Conservation (phyloP, 2,888 invertebrate species). For the Macroteleia sp. region DNA sequence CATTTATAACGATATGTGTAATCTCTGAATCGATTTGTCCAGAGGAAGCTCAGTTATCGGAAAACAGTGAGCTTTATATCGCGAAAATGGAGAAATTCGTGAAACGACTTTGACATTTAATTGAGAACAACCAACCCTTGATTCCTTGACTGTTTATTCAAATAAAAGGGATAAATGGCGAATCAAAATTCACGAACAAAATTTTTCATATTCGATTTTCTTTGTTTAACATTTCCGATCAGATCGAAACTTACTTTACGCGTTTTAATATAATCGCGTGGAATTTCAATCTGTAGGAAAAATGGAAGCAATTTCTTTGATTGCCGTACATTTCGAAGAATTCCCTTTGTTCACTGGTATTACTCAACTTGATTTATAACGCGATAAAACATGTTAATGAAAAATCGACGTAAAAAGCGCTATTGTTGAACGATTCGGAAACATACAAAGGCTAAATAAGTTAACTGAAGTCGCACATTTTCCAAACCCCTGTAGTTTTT, state of each 20-base stretch:
- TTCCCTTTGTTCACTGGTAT: slow-evolving; percentile 44
- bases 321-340: slow-evolving; percentile 50
- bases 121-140: not conserved
- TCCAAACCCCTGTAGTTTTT: too few species aligned
- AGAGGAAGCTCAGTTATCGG: not conserved
- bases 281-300: slow-evolving; percentile 56
- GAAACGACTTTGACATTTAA: not conserved
- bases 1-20: too few species aligned
- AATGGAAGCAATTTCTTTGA: slow-evolving; percentile 57
- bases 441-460: too few species aligned
- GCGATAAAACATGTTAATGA: slow-evolving; percentile 51
- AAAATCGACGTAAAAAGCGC: slow-evolving; percentile 34
- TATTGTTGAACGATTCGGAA: too few species aligned
- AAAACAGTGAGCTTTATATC: not conserved
- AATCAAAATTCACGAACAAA: not conserved
- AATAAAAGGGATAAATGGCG: not conserved
- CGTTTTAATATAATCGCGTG: slow-evolving; percentile 47
- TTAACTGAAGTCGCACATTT: too few species aligned
- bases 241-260: slow-evolving; percentile 21
- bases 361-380: slow-evolving; percentile 52
- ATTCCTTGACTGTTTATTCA: not conserved
- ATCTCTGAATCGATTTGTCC: not conserved
- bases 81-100: not conserved
- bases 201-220: not conserved
- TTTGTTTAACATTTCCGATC: not conserved